A percentile compares a stretch with the other conserved stretches of the same genome.
These are phyloP conservation scores for Abscondita cerata DNA, from an alignment of 2,888 invertebrate genomes.

Conservation along the genomic window DNA sequence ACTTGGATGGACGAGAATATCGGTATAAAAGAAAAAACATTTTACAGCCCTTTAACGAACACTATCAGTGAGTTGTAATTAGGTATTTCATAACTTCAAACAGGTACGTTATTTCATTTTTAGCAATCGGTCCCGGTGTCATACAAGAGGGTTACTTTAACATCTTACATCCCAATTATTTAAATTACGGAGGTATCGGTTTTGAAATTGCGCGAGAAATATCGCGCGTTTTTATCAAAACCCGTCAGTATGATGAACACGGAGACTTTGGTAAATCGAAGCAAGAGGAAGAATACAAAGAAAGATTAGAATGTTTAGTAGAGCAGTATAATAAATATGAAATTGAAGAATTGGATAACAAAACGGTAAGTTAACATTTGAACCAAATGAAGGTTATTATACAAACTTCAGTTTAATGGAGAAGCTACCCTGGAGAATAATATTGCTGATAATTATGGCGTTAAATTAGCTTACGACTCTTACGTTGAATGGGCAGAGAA, in stretches of 20 bases:
- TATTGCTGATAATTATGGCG: constrained; percentile 93
- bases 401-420: constrained; percentile 76
- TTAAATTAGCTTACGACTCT: constrained; percentile 88
- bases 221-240: constrained; percentile 72
- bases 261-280: constrained; percentile 47
- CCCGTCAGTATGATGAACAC: constrained; percentile 21
- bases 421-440: constrained; percentile 93
- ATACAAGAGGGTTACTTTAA: constrained; percentile 87
- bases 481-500: constrained; percentile 77
- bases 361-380: neutral
- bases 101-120: constrained; percentile 57
- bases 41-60: constrained; percentile 62
- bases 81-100: neutral
- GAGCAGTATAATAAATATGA: constrained; percentile 84
- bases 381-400: too few species aligned
- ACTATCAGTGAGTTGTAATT: constrained; percentile 52
- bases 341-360: constrained; percentile 4
- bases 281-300: constrained; percentile 71
- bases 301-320: constrained; percentile 84
- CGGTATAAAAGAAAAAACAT: constrained; percentile 63
- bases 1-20: constrained; percentile 62
- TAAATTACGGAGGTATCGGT: constrained; percentile 87
- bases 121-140: constrained; percentile 89
- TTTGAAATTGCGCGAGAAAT: constrained; percentile 88
- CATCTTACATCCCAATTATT: constrained; percentile 80